Evolutionary conservation across 2,797 vertebrate genomes (phyloP), one percentile per base, ranked within the genome.

Genomic region (Gymnopithys bicolor): DNA sequence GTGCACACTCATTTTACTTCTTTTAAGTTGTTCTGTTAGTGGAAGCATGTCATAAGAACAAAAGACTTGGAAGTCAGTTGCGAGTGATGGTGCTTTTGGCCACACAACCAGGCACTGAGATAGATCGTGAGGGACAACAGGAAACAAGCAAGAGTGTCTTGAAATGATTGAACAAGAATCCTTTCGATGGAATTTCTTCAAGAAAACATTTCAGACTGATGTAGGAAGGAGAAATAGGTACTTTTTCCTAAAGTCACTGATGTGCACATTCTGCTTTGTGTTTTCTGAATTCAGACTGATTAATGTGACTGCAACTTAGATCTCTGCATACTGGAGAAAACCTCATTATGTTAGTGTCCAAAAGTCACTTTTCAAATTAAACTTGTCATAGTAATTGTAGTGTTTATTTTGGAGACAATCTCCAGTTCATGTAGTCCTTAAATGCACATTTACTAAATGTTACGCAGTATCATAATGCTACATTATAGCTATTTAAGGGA

Each of bases 271-370:
- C 32, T 43, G 7, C 58, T 90, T 93, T 89, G 49, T 67, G 93
- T 63, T 90, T 94, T 94, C 84, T 95, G 70, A 46, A 60, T 94
- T 95, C 67, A 48, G 63, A 39, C 68, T 94, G 84, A 94, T 97
- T 58, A 95, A 91, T 2, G 1, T 87, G 93, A 92, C 62, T 89
- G 85, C 83, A 91, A 13, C 67, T 95, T 92, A 59, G 84, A 90
- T 86, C 93, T 70, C 10, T 10, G 58, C 5, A 6, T 78, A 74
- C n/a, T 3, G 5, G 70, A 37, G 60, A 96, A 82, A 25, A 9
- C 70, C 63, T 96, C 70, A 56, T 95, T 95, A 53, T 69, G 62
- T 27, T 89, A 52, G n/a, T 25, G 24, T n/a, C 64, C 28, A 11
- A 28, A 59, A 84, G 76, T 63, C 89, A 87, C 77, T 88, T 94